A percentile compares a stretch with the other conserved stretches of the same genome.
Evolutionary conservation across 2,888 invertebrate species (phyloP).

Genomic region (Leptodirus hochenwartii): DNA sequence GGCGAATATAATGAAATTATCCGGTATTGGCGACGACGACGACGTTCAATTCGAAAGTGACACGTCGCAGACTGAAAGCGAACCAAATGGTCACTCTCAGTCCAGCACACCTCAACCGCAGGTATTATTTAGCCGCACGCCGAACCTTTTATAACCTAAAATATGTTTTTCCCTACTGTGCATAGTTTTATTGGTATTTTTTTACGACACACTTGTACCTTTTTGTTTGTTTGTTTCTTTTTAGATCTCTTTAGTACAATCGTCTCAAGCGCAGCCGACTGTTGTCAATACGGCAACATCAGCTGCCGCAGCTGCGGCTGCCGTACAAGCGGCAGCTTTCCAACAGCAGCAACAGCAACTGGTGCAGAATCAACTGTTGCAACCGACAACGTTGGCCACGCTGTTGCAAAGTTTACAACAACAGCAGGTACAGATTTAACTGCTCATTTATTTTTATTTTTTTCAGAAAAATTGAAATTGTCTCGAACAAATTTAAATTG

Average conservation of each 20-base stretch:
- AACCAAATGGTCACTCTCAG: conserved; percentile 21
- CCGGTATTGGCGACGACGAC: conserved; percentile 46
- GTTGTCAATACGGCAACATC: conserved; percentile 1
- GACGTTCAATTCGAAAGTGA: conserved; percentile 33
- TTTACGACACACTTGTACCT: too few relatives aligned
- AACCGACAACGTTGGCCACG: too few relatives aligned
- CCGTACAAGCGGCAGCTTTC: conserved; percentile 5
- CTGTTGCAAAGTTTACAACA: too few relatives aligned
- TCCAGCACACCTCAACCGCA: conserved; percentile 9
- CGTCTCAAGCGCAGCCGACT: conserved; percentile 17
- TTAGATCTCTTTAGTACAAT: background rate
- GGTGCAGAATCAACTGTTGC: conserved; percentile 10
- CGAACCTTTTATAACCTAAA: background rate
- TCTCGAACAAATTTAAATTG: too few relatives aligned
- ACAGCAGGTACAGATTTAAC: too few relatives aligned
- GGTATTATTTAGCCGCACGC: conserved; percentile 1
- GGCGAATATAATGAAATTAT: conserved; percentile 56
- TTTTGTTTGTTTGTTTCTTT: too few relatives aligned
- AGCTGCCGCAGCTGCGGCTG: conserved; percentile 12
- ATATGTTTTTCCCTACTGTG: background rate
- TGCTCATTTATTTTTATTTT: too few relatives aligned
- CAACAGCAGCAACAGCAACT: conserved; percentile 10
- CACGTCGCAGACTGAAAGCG: conserved; percentile 26
- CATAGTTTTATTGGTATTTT: too few relatives aligned
- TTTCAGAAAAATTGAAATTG: too few relatives aligned